Evolutionary conservation across 2,113 vertebrate species (phyloP).

Genomic region (Pimephales promelas): DNA sequence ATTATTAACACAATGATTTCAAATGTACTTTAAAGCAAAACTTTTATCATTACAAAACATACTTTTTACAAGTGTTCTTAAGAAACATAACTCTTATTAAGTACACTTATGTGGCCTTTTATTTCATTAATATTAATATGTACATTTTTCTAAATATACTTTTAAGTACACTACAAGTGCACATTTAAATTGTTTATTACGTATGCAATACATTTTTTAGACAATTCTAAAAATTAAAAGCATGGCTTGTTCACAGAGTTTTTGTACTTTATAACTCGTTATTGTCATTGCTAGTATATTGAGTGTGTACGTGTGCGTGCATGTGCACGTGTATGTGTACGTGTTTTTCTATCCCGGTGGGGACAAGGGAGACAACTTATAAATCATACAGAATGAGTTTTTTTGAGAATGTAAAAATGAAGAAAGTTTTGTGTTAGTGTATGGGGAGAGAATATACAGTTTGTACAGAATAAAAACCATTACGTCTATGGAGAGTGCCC

Average conservation of each 20-base stretch:
- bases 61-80: too few relatives aligned
- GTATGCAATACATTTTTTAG: neutral
- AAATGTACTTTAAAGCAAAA: too few relatives aligned
- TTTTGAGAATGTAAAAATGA: too few relatives aligned
- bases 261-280: neutral
- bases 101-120: neutral
- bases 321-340: neutral
- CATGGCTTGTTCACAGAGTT: neutral
- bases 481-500: too few relatives aligned
- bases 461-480: too few relatives aligned
- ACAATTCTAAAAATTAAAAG: neutral
- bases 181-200: neutral
- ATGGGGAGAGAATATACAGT: too few relatives aligned
- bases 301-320: neutral
- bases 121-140: neutral
- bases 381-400: too few relatives aligned
- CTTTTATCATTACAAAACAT: too few relatives aligned
- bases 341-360: neutral
- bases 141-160: neutral
- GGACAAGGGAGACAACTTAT: too few relatives aligned
- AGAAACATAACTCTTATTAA: too few relatives aligned
- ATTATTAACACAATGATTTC: too few relatives aligned
- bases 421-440: too few relatives aligned
- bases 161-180: neutral
- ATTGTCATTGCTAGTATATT: neutral